Base-by-base conservation (phyloP, 2,888 invertebrate genomes). In the Ormyrus nitidulus region DNA sequence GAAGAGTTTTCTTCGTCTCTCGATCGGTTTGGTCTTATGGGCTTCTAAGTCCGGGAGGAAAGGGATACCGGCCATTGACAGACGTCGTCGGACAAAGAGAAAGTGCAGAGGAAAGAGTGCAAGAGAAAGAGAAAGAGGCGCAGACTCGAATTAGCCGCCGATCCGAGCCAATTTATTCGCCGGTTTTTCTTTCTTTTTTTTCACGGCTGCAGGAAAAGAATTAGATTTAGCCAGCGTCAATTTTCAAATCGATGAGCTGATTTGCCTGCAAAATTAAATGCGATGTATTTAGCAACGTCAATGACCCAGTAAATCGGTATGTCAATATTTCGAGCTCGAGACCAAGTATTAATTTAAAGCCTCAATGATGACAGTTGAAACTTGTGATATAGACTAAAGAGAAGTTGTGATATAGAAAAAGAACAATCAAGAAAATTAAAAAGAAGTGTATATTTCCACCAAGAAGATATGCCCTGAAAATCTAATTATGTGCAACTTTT, bases 381-480 rank as follows among this genome's bases (percentile, higher is more conserved):
- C 19, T 19, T 19, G 19, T 19, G 19, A 19, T 19, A 19, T 19
- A 19, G 19, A 19, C 19, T 19, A 19, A 19, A 19, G 19, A 19
- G 19, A 19, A 1, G 19, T 19, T n/a, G n/a, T n/a, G n/a, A n/a
- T n/a, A n/a, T n/a, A n/a, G n/a, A n/a, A n/a, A n/a, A n/a, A n/a
- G n/a, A n/a, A n/a, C n/a, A n/a, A n/a, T n/a, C n/a, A 99, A 99
- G 92, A 96, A 98, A 91, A 94, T 96, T 84, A 94, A 96, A 86
- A 98, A 97, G 92, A 93, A 94, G 87, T 95, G 97, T 80, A 93
- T 95, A 84, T 98, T 96, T 92, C 99, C 99, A 82, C 93, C 93
- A 87, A 94, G 99, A 90, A 96, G 96, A 89, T 99, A 94, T 92
- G 99, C 99, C 90, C 94, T 99, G 84, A 99, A 98, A 92, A 98